phyloP scores from a whole-genome alignment of 2,113 vertebrate species.

The Lagopus muta region DNA sequence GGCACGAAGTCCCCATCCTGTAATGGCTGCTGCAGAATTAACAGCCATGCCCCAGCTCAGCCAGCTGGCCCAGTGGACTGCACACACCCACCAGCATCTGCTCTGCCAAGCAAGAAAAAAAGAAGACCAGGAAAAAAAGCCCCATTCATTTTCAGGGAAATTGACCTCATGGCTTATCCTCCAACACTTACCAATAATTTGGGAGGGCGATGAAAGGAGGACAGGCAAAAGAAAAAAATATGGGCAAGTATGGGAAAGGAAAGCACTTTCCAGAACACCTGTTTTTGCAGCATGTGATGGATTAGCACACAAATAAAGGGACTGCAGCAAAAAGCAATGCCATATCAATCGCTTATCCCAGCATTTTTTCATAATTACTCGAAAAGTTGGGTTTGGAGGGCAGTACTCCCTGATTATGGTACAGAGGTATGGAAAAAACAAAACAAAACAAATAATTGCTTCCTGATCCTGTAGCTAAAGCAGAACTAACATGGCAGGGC shows the following conservation, averaged over 20 bases:
- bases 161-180: neutral
- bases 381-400: neutral
- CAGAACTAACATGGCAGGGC: neutral
- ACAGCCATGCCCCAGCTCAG: neutral
- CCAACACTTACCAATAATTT: neutral
- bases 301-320: neutral
- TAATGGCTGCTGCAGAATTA: neutral
- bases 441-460: neutral
- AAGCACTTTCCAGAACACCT: neutral
- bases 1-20: neutral
- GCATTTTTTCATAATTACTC: neutral
- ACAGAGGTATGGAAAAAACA: neutral
- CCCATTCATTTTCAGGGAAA: neutral
- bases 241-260: neutral
- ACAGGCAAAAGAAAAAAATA: neutral
- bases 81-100: neutral
- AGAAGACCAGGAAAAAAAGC: neutral
- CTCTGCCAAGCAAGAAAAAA: neutral
- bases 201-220: neutral
- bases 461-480: neutral
- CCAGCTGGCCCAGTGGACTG: neutral
- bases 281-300: neutral
- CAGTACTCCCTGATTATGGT: neutral
- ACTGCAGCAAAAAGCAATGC: neutral
- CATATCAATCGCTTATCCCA: constrained; percentile 11